Conservation (phyloP, 2,888 invertebrate genomes). For the Ptychoptera contaminata region DNA sequence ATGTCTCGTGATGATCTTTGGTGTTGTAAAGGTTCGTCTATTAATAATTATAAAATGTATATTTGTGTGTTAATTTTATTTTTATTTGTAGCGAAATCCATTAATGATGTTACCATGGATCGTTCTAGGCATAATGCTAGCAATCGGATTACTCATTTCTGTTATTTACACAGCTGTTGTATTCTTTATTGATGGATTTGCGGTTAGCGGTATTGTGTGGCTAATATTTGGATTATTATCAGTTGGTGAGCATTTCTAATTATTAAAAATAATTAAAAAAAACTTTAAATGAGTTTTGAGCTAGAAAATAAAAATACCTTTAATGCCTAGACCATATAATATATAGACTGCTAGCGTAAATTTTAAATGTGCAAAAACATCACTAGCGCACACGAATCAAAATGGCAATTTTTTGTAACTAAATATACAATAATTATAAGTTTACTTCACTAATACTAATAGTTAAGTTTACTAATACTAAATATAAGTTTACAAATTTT, state of each 20-base stretch:
- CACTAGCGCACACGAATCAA: too few relatives aligned
- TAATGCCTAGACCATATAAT: too few relatives aligned
- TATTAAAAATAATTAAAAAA: not conserved
- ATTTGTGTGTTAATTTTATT: not conserved
- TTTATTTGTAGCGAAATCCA: constrained; percentile 50
- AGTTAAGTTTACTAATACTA: too few relatives aligned
- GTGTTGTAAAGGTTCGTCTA: constrained; percentile 51
- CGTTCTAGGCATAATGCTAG: constrained; percentile 62
- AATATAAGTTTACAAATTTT: too few relatives aligned
- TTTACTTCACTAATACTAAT: too few relatives aligned
- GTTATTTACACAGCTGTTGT: constrained; percentile 64
- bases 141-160: constrained; percentile 60
- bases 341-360: too few relatives aligned
- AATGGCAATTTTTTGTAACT: too few relatives aligned
- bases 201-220: constrained; percentile 40
- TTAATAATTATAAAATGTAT: not conserved
- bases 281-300: not conserved
- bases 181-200: constrained; percentile 46
- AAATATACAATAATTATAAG: too few relatives aligned
- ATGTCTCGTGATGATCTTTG: constrained; percentile 57
- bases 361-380: too few relatives aligned
- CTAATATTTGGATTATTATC: constrained; percentile 44
- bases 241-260: constrained; percentile 36
- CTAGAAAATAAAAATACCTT: not conserved
- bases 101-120: constrained; percentile 77